These are phyloP conservation scores for Tolypeutes matacus DNA, from an alignment of 2,797 vertebrate species.

Conservation along the genomic window DNA sequence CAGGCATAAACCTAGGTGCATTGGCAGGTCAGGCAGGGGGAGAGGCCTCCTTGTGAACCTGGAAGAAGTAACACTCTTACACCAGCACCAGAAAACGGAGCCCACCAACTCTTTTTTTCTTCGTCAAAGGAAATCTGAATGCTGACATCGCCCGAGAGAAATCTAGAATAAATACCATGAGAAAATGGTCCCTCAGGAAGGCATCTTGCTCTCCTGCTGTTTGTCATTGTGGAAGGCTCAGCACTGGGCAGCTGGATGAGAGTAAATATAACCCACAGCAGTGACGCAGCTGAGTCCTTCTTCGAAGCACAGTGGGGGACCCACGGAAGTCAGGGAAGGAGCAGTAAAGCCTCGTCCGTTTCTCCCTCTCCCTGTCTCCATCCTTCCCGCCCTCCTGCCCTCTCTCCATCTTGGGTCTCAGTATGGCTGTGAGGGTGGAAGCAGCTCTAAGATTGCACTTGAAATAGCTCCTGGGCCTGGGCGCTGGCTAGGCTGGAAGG, in stretches of 20 bases:
- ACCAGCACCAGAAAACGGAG: not conserved
- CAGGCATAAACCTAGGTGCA: not conserved
- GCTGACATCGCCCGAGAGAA: slow-evolving; percentile 78
- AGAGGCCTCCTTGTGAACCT: not conserved
- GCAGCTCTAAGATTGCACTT: slow-evolving; percentile 46
- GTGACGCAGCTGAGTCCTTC: slow-evolving; percentile 74
- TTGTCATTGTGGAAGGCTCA: slow-evolving; percentile 77
- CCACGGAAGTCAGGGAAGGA: slow-evolving; percentile 75
- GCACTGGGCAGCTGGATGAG: slow-evolving; percentile 76
- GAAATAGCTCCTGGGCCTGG: slow-evolving; percentile 75
- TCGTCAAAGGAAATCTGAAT: slow-evolving; percentile 73
- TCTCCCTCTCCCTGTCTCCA: not conserved
- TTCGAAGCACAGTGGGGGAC: slow-evolving; percentile 71
- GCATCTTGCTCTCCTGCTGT: slow-evolving; percentile 73
- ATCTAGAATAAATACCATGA: slow-evolving; percentile 78
- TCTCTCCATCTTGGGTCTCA: slow-evolving; percentile 49
- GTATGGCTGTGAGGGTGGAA: slow-evolving; percentile 68
- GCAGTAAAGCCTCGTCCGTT: slow-evolving; percentile 67
- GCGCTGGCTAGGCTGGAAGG: slow-evolving; percentile 57
- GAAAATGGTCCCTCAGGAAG: slow-evolving; percentile 70
- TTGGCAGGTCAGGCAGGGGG: not conserved
- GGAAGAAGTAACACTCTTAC: slow-evolving; percentile 8
- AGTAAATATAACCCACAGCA: slow-evolving; percentile 80
- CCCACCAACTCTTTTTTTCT: slow-evolving; percentile 50
- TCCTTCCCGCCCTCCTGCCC: not conserved